Evolutionary conservation across 2,113 vertebrate species (phyloP).

Genomic region (Triplophysa rosa): DNA sequence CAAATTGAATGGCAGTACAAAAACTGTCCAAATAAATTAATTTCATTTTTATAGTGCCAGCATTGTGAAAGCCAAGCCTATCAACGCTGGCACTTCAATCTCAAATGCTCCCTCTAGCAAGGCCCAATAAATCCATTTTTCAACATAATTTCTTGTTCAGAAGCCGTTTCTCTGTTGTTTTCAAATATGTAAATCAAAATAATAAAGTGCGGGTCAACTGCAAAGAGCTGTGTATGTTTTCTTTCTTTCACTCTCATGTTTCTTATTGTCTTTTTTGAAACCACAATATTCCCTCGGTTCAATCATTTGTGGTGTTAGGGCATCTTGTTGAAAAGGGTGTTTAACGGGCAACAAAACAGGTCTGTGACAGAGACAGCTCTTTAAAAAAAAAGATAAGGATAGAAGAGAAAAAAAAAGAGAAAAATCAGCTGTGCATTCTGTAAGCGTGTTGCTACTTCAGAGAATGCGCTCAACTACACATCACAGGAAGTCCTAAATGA

Average conservation of each 20-base stretch:
- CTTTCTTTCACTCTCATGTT: constrained; percentile 40
- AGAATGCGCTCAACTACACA: constrained; percentile 67
- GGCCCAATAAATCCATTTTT: constrained; percentile 77
- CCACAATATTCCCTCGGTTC: constrained; percentile 50
- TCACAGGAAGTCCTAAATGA: constrained; percentile 69
- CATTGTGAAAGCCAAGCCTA: constrained; percentile 90
- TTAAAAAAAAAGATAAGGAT: background rate
- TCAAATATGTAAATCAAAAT: constrained; percentile 63
- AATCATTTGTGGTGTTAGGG: constrained; percentile 50
- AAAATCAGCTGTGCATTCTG: constrained; percentile 57
- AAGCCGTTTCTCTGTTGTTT: constrained; percentile 74
- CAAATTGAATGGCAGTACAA: constrained; percentile 94
- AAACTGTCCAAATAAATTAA: constrained; percentile 91
- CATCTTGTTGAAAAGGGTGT: constrained; percentile 33
- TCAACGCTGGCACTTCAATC: constrained; percentile 87
- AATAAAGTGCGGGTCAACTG: constrained; percentile 91
- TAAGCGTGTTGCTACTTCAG: constrained; percentile 65
- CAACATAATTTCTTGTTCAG: constrained; percentile 89
- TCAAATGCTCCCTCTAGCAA: constrained; percentile 85
- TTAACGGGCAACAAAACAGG: constrained; percentile 51
- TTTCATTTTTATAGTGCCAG: constrained; percentile 92
- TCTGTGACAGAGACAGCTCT: constrained; percentile 22
- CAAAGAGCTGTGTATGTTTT: constrained; percentile 70
- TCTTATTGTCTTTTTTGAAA: constrained; percentile 39
- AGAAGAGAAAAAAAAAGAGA: background rate